Conservation (phyloP, 2,888 invertebrate species). For the Agrochola circellaris region DNA sequence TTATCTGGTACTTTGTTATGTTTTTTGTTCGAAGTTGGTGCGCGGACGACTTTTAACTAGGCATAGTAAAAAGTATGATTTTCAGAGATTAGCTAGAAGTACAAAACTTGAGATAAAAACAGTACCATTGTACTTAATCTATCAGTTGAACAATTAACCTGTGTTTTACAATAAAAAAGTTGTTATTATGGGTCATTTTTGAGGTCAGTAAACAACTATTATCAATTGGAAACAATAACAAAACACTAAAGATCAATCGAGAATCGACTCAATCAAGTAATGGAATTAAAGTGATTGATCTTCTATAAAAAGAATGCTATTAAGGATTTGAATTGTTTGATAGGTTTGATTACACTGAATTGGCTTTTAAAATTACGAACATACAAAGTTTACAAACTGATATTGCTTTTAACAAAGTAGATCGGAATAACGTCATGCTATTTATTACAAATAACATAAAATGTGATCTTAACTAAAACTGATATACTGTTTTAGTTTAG, state of each 20-base stretch:
- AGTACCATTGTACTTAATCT: neutral
- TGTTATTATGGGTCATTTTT: neutral
- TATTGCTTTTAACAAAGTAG: neutral
- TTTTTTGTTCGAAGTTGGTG: slow-evolving; percentile 13
- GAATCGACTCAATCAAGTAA: slow-evolving; percentile 19
- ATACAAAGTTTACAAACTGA: neutral
- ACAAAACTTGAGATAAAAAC: neutral
- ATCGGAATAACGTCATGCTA: neutral
- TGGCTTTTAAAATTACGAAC: slow-evolving; percentile 3
- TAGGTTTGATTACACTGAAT: neutral
- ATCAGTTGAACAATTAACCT: neutral
- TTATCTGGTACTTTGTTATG: slow-evolving; percentile 13
- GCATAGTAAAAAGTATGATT: neutral
- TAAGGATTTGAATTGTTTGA: slow-evolving; percentile 28
- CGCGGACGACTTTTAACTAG: neutral
- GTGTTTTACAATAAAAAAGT: slow-evolving; percentile 1
- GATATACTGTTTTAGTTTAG: too few species aligned
- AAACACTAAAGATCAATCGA: slow-evolving; percentile 20
- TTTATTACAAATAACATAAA: neutral
- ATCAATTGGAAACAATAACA: slow-evolving; percentile 39
- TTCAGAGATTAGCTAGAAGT: neutral
- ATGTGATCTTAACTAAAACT: neutral
- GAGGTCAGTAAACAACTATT: slow-evolving; percentile 29
- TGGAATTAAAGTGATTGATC: slow-evolving; percentile 40
- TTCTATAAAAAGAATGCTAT: slow-evolving; percentile 37